A percentile compares a stretch with the other conserved stretches of the same genome.
phyloP scores from a whole-genome alignment of 2,888 invertebrate genomes.

The Anthrax anthrax region DNA sequence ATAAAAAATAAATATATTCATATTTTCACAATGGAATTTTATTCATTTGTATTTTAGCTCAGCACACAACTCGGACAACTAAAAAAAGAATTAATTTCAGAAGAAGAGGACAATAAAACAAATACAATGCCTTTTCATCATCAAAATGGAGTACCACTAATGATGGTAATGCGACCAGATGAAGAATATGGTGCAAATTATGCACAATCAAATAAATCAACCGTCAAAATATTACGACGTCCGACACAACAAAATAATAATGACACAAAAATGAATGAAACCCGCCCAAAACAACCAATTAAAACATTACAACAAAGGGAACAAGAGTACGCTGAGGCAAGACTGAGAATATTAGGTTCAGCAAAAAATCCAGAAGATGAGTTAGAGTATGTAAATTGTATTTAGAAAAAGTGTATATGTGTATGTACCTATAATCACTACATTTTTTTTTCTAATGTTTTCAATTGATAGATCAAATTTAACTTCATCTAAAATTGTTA shows the following conservation, averaged over 20 bases:
- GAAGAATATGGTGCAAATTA: constrained; percentile 69
- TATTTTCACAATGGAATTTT: no score
- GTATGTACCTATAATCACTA: no score
- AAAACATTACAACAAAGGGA: constrained; percentile 80
- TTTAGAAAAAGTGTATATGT: no score
- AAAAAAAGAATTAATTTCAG: constrained; percentile 8
- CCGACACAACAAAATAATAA: constrained; percentile 43
- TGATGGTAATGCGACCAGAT: constrained; percentile 59
- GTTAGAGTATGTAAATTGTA: constrained; percentile 37
- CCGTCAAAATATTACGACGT: constrained; percentile 70
- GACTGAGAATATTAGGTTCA: constrained; percentile 78
- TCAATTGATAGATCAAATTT: neutral
- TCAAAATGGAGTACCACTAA: constrained; percentile 38
- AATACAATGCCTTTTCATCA: constrained; percentile 20
- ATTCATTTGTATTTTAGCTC: constrained; percentile 3
- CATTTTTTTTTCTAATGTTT: no score
- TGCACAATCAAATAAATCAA: constrained; percentile 56
- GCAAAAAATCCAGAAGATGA: constrained; percentile 67
- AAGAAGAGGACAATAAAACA: constrained; percentile 18
- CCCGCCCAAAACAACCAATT: constrained; percentile 57
- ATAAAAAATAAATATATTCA: no score
- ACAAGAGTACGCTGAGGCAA: constrained; percentile 85
- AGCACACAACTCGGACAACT: constrained; percentile 10
- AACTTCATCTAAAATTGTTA: neutral
- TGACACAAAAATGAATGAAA: constrained; percentile 46